Base-by-base conservation (phyloP, 2,113 vertebrate species). In the Chamaetylas fuelleborni region DNA sequence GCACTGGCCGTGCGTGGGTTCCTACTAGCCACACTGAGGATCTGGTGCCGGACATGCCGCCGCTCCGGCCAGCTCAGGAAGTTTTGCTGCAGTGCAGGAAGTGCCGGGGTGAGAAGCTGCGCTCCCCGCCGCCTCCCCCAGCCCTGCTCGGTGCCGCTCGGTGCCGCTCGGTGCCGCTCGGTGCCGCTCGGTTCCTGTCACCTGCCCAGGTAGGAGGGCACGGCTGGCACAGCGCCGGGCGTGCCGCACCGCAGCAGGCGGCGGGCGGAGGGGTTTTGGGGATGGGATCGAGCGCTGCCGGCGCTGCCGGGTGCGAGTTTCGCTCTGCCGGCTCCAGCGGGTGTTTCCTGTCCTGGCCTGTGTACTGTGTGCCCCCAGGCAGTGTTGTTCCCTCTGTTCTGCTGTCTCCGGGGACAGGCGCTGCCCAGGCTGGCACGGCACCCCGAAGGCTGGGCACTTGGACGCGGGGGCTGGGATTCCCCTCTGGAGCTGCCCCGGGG, bases 11-110 rank as follows among this genome's bases (percentile, higher is more conserved):
- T 34, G 45, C 33, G 15, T 13, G 33, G 6, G 31, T 4, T 31
- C 36, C 14, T 9, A 9, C 3, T 17, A 36, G 33, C n/a, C 34
- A 2, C 3, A 1, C 36, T 2, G 33, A 23, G 38, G 45, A 3
- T 19, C 38, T 33, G 23, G 13, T 45, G 54, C 23, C 33, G 19
- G 62, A 31, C 28, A 24, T 7, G 73, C n/a, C 47, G n/a, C 47
- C 8, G 12, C 80, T 66, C 8, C 3, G 53, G 53, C 72, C 66
- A 6, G 40, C 86, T 93, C 91, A 89, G 86, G 91, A 93, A 80
- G 91, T 85, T 84, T 80, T 62, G 67, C 36, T 62, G 66, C 47
- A 12, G 53, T 1, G 60, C 91, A 93, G 91, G 91, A 93, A 93
- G 91, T 89, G 73, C 42, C 6, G 80, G 73, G 67, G 33, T 26